Conservation (phyloP, 2,888 invertebrate genomes). For the Heterodera filipjevi region DNA sequence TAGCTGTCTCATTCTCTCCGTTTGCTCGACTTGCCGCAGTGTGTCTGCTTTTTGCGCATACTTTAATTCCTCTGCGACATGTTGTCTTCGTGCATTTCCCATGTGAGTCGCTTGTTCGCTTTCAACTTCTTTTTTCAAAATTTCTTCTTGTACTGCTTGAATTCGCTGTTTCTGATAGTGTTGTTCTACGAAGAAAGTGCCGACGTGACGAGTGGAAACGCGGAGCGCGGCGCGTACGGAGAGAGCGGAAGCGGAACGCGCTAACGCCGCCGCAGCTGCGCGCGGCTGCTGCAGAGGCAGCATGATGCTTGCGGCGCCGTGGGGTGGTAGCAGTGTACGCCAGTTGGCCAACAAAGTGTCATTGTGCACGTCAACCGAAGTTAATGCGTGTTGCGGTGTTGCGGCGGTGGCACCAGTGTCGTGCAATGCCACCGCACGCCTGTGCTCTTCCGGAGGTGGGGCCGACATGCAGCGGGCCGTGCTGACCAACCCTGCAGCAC, state of each 20-base stretch:
- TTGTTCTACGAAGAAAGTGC: background rate
- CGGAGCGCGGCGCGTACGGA: constrained; percentile 4
- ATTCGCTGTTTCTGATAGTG: background rate
- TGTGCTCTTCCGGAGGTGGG: constrained; percentile 28
- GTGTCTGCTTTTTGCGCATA: background rate
- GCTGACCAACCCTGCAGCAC: constrained; percentile 5
- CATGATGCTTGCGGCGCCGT: constrained; percentile 38
- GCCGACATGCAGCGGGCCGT: constrained; percentile 18
- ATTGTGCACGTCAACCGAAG: constrained; percentile 37
- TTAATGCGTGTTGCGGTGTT: constrained; percentile 5
- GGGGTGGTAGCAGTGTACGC: constrained; percentile 42
- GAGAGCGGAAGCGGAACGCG: constrained; percentile 6
- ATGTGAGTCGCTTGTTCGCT: background rate
- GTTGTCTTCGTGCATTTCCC: background rate
- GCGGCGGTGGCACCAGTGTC: constrained; percentile 9
- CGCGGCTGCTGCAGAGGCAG: constrained; percentile 29
- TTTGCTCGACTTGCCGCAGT: background rate
- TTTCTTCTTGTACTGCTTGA: constrained; percentile 1
- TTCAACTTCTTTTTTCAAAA: background rate
- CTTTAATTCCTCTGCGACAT: background rate
- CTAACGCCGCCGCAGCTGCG: background rate
- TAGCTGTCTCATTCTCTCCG: background rate
- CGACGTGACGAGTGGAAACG: background rate
- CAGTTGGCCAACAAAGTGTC: constrained; percentile 42
- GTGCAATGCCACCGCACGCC: constrained; percentile 10